These are phyloP conservation scores for Sandelia bainsii DNA, from an alignment of 2,797 vertebrate species.

Conservation along the genomic window DNA sequence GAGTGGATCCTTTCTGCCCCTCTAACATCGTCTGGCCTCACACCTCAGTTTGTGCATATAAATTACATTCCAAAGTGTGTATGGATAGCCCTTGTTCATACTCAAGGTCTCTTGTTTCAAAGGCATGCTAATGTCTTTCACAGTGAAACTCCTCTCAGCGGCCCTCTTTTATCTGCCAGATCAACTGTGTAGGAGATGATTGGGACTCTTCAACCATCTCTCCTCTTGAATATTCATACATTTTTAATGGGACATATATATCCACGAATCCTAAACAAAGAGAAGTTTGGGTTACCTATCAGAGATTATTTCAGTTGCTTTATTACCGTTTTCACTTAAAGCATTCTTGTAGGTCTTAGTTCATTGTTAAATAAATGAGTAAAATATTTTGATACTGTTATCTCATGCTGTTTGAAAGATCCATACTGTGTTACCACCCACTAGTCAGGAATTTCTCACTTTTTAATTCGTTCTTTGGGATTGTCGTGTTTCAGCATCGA, in stretches of 20 bases:
- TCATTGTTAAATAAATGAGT: conserved; percentile 31
- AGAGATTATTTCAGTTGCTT: conserved; percentile 1
- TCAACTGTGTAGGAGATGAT: conserved; percentile 78
- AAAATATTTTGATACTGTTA: not conserved
- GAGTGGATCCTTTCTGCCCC: conserved; percentile 68
- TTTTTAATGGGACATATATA: conserved; percentile 51
- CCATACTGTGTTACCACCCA: conserved; percentile 21
- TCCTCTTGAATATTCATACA: conserved; percentile 76
- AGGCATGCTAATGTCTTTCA: conserved; percentile 80
- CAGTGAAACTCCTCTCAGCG: conserved; percentile 70
- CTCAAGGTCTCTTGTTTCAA: conserved; percentile 83
- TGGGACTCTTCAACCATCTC: conserved; percentile 72
- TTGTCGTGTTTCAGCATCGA: conserved; percentile 38
- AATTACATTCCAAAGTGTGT: conserved; percentile 82
- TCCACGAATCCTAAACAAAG: conserved; percentile 54
- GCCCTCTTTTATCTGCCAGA: conserved; percentile 74
- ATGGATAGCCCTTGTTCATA: conserved; percentile 76
- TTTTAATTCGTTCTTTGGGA: conserved; percentile 46
- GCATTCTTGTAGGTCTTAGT: not conserved
- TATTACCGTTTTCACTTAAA: conserved; percentile 1
- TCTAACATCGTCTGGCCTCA: conserved; percentile 75
- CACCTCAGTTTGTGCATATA: conserved; percentile 78
- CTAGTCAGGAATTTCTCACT: conserved; percentile 47
- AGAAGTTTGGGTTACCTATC: conserved; percentile 4
- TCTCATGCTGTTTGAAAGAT: conserved; percentile 29